Percentiles rank a stretch among this genome's conserved stretches.
phyloP scores from a whole-genome alignment of 1,140 invertebrate species.

The Zophobas morio region DNA sequence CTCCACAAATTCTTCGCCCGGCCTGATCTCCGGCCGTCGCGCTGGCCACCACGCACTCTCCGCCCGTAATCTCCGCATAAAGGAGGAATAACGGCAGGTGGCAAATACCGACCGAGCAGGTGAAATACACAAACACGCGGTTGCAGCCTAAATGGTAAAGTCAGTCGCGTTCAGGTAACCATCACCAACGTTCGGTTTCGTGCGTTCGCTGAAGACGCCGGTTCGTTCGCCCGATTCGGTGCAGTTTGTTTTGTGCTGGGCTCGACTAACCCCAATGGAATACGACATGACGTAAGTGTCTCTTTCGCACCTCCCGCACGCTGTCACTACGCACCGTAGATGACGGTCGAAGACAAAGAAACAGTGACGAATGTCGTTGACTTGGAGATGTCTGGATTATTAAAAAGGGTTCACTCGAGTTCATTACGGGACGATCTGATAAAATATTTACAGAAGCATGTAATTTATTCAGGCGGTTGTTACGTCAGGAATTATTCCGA shows the following conservation, averaged over 20 bases:
- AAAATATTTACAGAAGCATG: conserved; percentile 34
- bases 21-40: neutral
- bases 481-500: conserved; percentile 24
- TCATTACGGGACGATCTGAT: conserved; percentile 25
- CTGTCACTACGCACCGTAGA: too few species aligned
- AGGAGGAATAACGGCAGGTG: conserved; percentile 49
- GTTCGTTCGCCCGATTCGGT: neutral
- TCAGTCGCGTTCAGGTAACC: conserved; percentile 41
- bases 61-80: neutral
- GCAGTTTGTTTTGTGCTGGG: too few species aligned
- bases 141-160: conserved; percentile 39
- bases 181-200: conserved; percentile 14
- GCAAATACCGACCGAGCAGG: conserved; percentile 45
- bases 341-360: neutral
- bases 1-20: neutral
- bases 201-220: conserved; percentile 5
- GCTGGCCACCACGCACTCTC: conserved; percentile 1
- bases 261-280: neutral
- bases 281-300: conserved; percentile 7
- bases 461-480: conserved; percentile 32
- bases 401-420: conserved; percentile 34
- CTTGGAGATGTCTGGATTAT: neutral
- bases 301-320: neutral
- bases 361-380: conserved; percentile 11
- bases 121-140: conserved; percentile 42